Percentiles rank a stretch among this genome's conserved stretches.
Evolutionary conservation across 37 sponge, comb jelly and placozoan genomes (phyloP).

Genomic region (Mnemiopsis leidyi): DNA sequence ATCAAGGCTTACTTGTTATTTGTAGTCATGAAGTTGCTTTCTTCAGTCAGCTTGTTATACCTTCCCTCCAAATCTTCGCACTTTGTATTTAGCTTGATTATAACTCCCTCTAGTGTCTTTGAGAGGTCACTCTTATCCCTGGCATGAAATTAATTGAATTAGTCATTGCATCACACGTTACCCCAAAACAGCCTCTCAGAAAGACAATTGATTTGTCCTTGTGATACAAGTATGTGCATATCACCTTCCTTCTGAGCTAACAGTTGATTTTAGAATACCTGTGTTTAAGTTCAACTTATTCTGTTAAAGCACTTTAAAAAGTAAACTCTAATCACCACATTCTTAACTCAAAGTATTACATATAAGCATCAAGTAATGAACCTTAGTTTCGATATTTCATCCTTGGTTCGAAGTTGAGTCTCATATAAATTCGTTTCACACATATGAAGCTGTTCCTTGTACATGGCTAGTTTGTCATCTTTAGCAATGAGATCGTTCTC

Average conservation of each 20-base stretch:
- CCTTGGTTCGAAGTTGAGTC: neutral
- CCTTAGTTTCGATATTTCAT: conserved; percentile 30
- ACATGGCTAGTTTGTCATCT: conserved; percentile 1
- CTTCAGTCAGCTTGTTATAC: neutral
- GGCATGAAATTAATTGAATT: neutral
- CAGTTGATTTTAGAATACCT: no score
- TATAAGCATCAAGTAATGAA: neutral
- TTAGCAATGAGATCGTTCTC: conserved; percentile 15
- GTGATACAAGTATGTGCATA: no score
- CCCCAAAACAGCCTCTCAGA: no score
- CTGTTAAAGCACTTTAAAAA: no score
- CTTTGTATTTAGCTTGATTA: neutral
- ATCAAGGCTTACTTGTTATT: neutral
- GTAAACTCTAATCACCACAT: no score
- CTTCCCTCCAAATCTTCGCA: neutral
- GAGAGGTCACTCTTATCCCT: conserved; percentile 28
- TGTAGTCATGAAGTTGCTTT: neutral
- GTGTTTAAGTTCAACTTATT: no score
- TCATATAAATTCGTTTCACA: conserved; percentile 14
- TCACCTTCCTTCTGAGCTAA: no score
- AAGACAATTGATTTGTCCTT: no score
- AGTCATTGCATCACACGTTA: no score
- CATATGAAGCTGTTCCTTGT: conserved; percentile 37
- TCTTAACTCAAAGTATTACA: no score
- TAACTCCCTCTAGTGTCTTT: neutral